Percentiles rank a stretch among this genome's conserved stretches.
These are phyloP conservation scores for Lepus townsendii DNA, from an alignment of 2,797 vertebrate species.

Conservation along the genomic window DNA sequence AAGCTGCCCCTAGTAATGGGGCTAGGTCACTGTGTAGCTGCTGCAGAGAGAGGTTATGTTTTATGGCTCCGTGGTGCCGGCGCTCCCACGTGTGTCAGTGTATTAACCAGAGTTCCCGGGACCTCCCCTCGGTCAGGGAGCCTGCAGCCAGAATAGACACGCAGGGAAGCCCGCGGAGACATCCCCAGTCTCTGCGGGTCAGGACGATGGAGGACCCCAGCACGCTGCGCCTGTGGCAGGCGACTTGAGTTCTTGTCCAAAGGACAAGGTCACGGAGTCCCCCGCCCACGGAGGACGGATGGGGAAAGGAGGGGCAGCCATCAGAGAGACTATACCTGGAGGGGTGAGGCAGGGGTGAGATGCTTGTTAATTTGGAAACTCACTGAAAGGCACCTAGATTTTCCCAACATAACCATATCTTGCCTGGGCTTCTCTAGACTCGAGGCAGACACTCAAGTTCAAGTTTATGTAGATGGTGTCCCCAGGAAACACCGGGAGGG, in stretches of 20 bases:
- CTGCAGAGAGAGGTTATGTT: not conserved
- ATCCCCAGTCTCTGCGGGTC: too few species aligned
- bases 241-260: not conserved
- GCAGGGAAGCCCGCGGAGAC: not conserved
- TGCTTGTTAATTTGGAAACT: not conserved
- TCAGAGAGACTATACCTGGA: not conserved
- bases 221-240: too few species aligned
- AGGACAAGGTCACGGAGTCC: too few species aligned
- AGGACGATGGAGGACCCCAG: not conserved
- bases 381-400: not conserved
- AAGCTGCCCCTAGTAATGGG: not conserved
- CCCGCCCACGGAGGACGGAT: not conserved
- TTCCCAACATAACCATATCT: not conserved
- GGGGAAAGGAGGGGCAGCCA: not conserved
- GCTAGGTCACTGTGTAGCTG: too few species aligned
- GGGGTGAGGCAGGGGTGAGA: not conserved
- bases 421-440: not conserved
- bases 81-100: not conserved
- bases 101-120: rapidly evolving
- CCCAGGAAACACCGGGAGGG: not conserved
- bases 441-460: not conserved
- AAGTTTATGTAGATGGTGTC: not conserved
- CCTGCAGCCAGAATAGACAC: not conserved
- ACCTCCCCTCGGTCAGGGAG: not conserved
- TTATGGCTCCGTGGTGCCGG: not conserved